Base-by-base conservation (phyloP, 1,140 invertebrate species). In the Brachionus paranguensis region DNA sequence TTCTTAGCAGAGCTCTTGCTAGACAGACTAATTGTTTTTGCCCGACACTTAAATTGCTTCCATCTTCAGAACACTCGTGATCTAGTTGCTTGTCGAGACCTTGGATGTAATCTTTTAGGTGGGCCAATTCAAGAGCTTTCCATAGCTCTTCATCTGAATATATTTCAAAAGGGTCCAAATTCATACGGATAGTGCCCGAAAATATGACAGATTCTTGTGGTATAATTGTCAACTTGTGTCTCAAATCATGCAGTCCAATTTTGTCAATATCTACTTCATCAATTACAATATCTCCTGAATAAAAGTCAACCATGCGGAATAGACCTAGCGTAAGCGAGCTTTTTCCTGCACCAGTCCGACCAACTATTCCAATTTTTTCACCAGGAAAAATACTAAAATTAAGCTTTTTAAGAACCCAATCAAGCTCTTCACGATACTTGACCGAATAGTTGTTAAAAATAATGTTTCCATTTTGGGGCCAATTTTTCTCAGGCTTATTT, bases 171-270 rank as follows among this genome's bases (percentile, higher is more conserved):
- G 92, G 91, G 87, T 92, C 92, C 65, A 92, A 87, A 87, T 92
- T 92, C n/a, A 86, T 83, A 70, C 91, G 91, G 84, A 96, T 88
- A 45, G 93, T 93, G 72, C 95, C 94, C 33, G 94, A 94, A 89
- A 96, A 96, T 74, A 96, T 90, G 81, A 96, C 93, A 3, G 94
- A 95, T 91, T 96, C 95, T 88, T 96, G 95, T 1, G 95, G 95
- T 85, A 96, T 96, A 85, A 96, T 95, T 27, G 94, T 93, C 45
- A 95, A 92, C 85, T 92, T 92, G 10, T 91, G 91, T 10, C 94
- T 90, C 1, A 95, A 87, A 86, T 93, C 91, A 85, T 93, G 91
- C 7, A 95, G 88, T 0, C 93, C 92, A 55, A 95, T 88, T 50
- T 90, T 88, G 1, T 89, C 89, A 0, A 92, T 93, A 83, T 94